Conservation (phyloP, 2,797 vertebrate species). For the Antennarius maculatus region DNA sequence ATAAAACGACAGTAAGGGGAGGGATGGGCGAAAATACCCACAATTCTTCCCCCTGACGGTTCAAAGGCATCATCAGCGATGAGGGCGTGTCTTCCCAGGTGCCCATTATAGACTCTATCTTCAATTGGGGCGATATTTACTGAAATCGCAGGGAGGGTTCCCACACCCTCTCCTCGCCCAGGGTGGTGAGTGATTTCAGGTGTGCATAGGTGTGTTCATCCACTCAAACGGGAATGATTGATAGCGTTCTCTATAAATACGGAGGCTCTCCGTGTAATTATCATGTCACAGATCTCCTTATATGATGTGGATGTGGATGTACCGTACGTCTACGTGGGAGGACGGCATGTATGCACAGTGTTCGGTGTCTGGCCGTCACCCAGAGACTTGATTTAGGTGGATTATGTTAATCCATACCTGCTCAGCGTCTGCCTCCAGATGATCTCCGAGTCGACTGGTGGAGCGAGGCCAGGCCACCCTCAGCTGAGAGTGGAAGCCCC, state of each 20-base stretch:
- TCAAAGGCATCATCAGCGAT: conserved; percentile 70
- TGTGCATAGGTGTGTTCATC: conserved; percentile 56
- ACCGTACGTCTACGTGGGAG: conserved; percentile 12
- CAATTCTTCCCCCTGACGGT: conserved; percentile 73
- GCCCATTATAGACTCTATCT: conserved; percentile 44
- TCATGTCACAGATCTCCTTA: conserved; percentile 55
- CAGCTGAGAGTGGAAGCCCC: conserved; percentile 59
- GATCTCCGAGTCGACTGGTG: conserved; percentile 51
- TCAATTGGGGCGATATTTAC: conserved; percentile 61
- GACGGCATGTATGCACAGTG: conserved; percentile 26
- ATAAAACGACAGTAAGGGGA: conserved; percentile 71
- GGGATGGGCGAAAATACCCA: conserved; percentile 63
- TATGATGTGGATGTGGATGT: conserved; percentile 23
- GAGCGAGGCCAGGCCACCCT: conserved; percentile 63
- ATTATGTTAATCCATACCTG: conserved; percentile 73
- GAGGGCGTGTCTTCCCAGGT: conserved; percentile 38
- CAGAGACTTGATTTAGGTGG: conserved; percentile 65
- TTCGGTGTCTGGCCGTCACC: conserved; percentile 62
- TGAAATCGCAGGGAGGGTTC: conserved; percentile 65
- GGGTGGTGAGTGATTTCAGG: conserved; percentile 55
- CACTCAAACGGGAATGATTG: conserved; percentile 64
- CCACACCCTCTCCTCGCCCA: conserved; percentile 19
- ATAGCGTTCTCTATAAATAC: conserved; percentile 38
- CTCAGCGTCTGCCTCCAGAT: conserved; percentile 62
- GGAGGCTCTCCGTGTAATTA: conserved; percentile 62